Conservation (phyloP, 1,140 invertebrate species). For the Phocides pigmalion region DNA sequence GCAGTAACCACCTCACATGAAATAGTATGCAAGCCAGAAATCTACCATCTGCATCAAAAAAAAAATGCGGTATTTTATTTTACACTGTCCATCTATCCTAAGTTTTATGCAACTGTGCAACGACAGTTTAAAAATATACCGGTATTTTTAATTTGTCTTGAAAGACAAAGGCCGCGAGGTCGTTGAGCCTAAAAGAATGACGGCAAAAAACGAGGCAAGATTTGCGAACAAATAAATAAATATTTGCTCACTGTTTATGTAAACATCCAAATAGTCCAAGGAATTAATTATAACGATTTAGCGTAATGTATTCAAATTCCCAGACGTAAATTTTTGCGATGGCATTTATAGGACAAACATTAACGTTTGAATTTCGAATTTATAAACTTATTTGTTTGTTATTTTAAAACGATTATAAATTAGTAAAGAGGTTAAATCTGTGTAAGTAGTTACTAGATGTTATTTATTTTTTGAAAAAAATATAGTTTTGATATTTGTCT, state of each 20-base stretch:
- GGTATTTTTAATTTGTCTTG: background rate
- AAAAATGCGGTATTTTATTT: background rate
- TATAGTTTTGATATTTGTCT: no score
- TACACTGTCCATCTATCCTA: background rate
- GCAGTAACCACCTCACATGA: no score
- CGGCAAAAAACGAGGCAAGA: background rate
- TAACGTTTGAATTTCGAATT: background rate
- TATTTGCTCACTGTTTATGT: background rate
- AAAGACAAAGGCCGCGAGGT: slow-evolving; percentile 6
- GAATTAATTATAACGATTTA: background rate
- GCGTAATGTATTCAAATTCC: background rate
- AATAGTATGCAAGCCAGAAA: no score
- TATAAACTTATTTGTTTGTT: background rate
- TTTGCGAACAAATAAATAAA: background rate
- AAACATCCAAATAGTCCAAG: background rate
- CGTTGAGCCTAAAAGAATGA: background rate
- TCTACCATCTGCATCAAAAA: no score
- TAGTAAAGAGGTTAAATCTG: no score
- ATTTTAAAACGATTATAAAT: no score
- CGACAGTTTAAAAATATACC: slow-evolving; percentile 3
- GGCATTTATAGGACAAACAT: slow-evolving; percentile 3
- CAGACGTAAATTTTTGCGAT: background rate
- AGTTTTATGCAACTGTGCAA: background rate
- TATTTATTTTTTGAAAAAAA: no score
- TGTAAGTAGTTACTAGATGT: no score